Percentiles rank a stretch among this genome's conserved stretches.
Evolutionary conservation across 2,888 invertebrate species (phyloP).

Genomic region (Spodoptera littoralis): DNA sequence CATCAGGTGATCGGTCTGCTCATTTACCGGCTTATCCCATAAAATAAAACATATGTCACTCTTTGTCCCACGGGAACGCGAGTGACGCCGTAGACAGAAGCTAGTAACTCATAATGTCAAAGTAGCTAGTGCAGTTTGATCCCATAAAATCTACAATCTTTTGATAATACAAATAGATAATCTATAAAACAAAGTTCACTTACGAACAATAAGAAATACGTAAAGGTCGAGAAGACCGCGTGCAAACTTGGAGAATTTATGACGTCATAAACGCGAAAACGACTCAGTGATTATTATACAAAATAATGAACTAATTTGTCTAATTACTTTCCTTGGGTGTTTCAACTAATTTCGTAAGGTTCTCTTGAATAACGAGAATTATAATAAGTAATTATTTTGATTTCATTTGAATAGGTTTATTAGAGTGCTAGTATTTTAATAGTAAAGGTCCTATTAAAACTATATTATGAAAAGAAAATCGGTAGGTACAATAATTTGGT

Average conservation of each 20-base stretch:
- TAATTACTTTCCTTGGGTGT: conserved; percentile 47
- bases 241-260: conserved; percentile 59
- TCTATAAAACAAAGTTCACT: conserved; percentile 23
- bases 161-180: background rate
- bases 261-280: conserved; percentile 60
- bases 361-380: conserved; percentile 15
- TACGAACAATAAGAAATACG: conserved; percentile 42
- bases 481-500: too few species aligned
- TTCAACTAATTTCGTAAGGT: conserved; percentile 36
- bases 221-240: conserved; percentile 55
- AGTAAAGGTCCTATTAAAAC: too few species aligned
- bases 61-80: too few species aligned
- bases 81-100: too few species aligned
- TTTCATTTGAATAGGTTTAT: conserved; percentile 19
- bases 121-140: too few species aligned
- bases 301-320: conserved; percentile 61
- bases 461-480: too few species aligned
- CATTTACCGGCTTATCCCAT: too few species aligned
- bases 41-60: too few species aligned
- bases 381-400: conserved; percentile 30
- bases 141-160: too few species aligned
- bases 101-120: too few species aligned
- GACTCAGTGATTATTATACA: conserved; percentile 56
- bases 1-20: too few species aligned
- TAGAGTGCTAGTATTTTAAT: conserved; percentile 3